phyloP scores from a whole-genome alignment of 1,140 invertebrate species.

The Drosophila leontia region DNA sequence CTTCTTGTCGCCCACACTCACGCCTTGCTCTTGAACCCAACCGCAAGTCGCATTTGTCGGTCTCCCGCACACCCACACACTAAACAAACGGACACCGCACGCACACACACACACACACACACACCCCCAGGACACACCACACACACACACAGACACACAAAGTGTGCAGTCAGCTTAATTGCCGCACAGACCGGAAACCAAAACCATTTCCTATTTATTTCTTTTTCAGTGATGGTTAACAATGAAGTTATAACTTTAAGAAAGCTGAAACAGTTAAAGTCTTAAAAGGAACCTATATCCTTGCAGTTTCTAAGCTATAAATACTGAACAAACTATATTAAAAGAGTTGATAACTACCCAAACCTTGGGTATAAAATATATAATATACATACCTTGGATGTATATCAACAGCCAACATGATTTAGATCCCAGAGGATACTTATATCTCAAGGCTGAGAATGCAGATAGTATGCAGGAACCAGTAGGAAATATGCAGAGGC shows the following conservation, averaged over 20 bases:
- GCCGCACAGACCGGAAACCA: constrained; percentile 27
- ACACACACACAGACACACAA: neutral
- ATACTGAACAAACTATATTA: neutral
- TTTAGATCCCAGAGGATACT: neutral
- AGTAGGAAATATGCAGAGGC: neutral
- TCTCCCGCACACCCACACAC: constrained; percentile 1
- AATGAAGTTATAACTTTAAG: neutral
- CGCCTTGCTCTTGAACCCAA: constrained; percentile 20
- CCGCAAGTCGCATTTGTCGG: constrained; percentile 28
- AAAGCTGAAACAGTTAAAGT: neutral
- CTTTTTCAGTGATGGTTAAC: neutral
- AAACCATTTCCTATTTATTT: constrained; percentile 10
- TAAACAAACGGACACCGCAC: neutral
- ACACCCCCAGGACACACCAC: neutral
- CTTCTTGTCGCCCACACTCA: neutral
- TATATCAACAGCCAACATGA: neutral
- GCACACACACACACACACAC: constrained; percentile 3
- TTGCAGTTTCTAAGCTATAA: no score
- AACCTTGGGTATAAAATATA: no score
- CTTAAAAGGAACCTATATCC: neutral
- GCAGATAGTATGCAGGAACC: neutral
- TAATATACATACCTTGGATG: no score
- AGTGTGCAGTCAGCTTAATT: constrained; percentile 40
- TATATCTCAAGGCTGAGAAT: neutral
- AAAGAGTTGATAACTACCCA: neutral